Evolutionary conservation across 2,797 vertebrate species (phyloP), one percentile per base, ranked within the genome.

Genomic region (Hippoglossus hippoglossus): DNA sequence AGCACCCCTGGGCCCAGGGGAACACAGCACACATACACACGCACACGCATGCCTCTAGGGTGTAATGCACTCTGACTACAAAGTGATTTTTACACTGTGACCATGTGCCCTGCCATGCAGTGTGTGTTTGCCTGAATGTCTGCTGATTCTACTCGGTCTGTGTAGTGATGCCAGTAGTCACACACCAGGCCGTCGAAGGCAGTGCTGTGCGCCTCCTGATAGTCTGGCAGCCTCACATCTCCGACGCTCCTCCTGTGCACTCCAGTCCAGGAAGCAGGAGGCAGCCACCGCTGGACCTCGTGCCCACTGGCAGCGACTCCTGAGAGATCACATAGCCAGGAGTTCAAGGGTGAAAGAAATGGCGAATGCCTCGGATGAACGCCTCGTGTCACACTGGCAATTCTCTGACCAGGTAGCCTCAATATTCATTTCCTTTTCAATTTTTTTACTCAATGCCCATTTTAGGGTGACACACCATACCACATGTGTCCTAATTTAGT

Each of bases 31-130:
- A 63, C 36, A 72, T 50, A 67, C 18, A 67, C 18, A 65, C 64
- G 54, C 59, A 60, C 31, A 52, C 56, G 21, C 56, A 61, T 22
- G 67, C 80, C 91, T 83, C 88, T 13, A 63, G 86, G 86, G 90
- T 81, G 73, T 52, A 66, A 86, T 70, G 77, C 80, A 67, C 67
- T 65, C 75, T 52, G 79, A 88, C 90, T 90, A 91, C 92, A 94
- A 94, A 94, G 91, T 93, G 91, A 91, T 93, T 93, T 54, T 91
- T 87, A 87, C 86, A 90, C 88, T 89, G 89, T 67, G 89, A 92
- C 91, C 65, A 76, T 75, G 84, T 87, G 83, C 79, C 47, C 82
- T 85, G 90, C 85, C 88, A 89, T 81, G 64, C 22, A 78, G 74
- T 77, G 36, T 82, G 85, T 81, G 69, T n/a, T n/a, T 16, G 84